phyloP scores from a whole-genome alignment of 2,113 vertebrate genomes.

The Hemibates koningsi region DNA sequence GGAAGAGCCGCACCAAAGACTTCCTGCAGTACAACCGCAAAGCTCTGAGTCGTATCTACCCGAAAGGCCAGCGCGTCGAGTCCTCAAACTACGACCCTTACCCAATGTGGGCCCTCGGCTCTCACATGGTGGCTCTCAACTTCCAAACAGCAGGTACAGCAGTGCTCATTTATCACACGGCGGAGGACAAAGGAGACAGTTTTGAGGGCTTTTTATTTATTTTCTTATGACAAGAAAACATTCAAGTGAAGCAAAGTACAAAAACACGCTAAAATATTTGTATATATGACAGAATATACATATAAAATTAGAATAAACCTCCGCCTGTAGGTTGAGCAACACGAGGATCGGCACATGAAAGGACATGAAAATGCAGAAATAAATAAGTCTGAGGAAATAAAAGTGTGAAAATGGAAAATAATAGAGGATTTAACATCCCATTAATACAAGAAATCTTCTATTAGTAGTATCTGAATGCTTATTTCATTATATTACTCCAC shows the following conservation, averaged over 20 bases:
- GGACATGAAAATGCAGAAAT: not conserved
- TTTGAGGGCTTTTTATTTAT: accelerated
- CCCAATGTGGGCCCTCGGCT: conserved; percentile 85
- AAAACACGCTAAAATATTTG: not conserved
- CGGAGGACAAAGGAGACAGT: not conserved
- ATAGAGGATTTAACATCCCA: not conserved
- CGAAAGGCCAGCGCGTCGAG: conserved; percentile 92
- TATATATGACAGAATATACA: not conserved
- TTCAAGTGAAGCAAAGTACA: not conserved
- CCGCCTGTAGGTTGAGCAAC: not conserved
- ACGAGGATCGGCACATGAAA: not conserved
- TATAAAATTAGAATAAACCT: not conserved
- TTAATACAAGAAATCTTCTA: not conserved
- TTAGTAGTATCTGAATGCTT: accelerated
- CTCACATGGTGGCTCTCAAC: conserved; percentile 97
- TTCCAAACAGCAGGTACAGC: conserved; percentile 89
- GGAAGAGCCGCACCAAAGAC: conserved; percentile 73
- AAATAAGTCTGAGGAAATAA: not conserved
- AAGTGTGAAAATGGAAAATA: not conserved
- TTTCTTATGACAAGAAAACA: not conserved
- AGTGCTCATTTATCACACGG: not conserved
- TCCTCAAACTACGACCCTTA: conserved; percentile 97
- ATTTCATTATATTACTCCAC: not conserved
- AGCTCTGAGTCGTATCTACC: conserved; percentile 89
- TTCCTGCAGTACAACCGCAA: conserved; percentile 87